Conservation (phyloP, 1,140 invertebrate species). For the Drosophila watanabei region DNA sequence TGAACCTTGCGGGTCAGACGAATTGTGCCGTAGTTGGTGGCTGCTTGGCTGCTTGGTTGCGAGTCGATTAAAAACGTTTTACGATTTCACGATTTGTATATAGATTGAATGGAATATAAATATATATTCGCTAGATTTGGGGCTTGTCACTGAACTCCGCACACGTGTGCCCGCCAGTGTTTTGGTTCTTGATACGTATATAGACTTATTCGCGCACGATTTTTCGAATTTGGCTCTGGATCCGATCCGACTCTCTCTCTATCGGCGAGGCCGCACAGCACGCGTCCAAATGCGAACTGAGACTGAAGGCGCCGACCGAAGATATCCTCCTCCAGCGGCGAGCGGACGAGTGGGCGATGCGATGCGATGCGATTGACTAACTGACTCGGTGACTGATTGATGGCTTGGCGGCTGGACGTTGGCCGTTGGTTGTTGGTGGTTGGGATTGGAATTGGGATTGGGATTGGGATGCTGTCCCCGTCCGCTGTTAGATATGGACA, state of each 20-base stretch:
- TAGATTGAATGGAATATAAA: constrained; percentile 33
- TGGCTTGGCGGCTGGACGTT: constrained; percentile 44
- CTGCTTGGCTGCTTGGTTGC: constrained; percentile 28
- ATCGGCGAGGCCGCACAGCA: constrained; percentile 72
- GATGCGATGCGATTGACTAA: constrained; percentile 40
- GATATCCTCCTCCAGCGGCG: constrained; percentile 70
- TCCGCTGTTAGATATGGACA: constrained; percentile 66
- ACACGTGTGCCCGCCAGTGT: constrained; percentile 62
- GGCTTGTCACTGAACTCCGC: constrained; percentile 73
- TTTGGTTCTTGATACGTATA: constrained; percentile 25
- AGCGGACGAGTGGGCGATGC: constrained; percentile 54
- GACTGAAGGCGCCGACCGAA: constrained; percentile 75
- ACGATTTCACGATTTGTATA: constrained; percentile 60
- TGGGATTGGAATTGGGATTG: constrained; percentile 12
- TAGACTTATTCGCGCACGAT: constrained; percentile 60
- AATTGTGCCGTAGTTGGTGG: constrained; percentile 53
- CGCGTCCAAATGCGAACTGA: constrained; percentile 82
- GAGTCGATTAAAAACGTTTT: constrained; percentile 60
- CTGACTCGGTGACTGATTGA: constrained; percentile 67
- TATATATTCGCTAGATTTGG: constrained; percentile 37
- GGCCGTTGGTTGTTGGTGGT: constrained; percentile 20
- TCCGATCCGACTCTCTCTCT: constrained; percentile 54
- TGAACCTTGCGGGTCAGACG: constrained; percentile 71
- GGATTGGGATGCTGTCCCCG: constrained; percentile 35
- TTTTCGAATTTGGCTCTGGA: constrained; percentile 16